Conservation (phyloP, 2,888 invertebrate genomes). For the Agrilus mali region DNA sequence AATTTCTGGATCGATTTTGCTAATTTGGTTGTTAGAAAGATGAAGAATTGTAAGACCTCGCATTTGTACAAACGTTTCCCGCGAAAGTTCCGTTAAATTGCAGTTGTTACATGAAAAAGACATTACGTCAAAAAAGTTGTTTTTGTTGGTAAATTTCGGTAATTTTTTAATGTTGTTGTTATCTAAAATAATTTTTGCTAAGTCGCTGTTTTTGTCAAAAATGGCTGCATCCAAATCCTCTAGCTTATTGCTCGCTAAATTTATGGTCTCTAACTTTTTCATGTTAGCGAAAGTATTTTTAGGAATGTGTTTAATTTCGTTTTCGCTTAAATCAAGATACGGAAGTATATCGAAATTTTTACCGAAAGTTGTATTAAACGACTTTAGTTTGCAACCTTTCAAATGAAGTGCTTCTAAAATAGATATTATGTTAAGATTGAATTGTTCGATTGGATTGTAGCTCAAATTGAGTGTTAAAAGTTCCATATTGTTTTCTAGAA, state of each 20-base stretch:
- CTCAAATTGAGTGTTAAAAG: slow-evolving; percentile 56
- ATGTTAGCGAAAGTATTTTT: slow-evolving; percentile 55
- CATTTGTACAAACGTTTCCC: slow-evolving; percentile 57
- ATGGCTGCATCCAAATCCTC: slow-evolving; percentile 53
- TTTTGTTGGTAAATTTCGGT: slow-evolving; percentile 52
- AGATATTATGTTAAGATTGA: slow-evolving; percentile 47
- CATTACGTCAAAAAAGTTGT: slow-evolving; percentile 49
- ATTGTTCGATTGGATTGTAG: slow-evolving; percentile 52
- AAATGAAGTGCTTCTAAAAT: slow-evolving; percentile 56
- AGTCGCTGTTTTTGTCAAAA: slow-evolving; percentile 54
- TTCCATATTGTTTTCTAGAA: slow-evolving; percentile 53
- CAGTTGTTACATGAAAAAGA: slow-evolving; percentile 64
- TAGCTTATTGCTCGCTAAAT: slow-evolving; percentile 61
- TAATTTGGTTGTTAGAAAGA: slow-evolving; percentile 48
- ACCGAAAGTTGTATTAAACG: slow-evolving; percentile 53
- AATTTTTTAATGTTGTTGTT: slow-evolving; percentile 56
- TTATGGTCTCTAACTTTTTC: slow-evolving; percentile 53
- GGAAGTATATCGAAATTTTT: slow-evolving; percentile 49
- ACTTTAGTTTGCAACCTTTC: slow-evolving; percentile 52
- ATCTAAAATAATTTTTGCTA: slow-evolving; percentile 57
- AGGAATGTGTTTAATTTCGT: slow-evolving; percentile 54
- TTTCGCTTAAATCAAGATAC: slow-evolving; percentile 55
- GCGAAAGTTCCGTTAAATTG: slow-evolving; percentile 48
- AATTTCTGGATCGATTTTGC: slow-evolving; percentile 42
- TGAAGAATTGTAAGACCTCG: slow-evolving; percentile 53